A percentile compares a stretch with the other conserved stretches of the same genome.
These are phyloP conservation scores for Myiotriccus ornatus DNA, from an alignment of 2,797 vertebrate genomes.

Conservation along the genomic window DNA sequence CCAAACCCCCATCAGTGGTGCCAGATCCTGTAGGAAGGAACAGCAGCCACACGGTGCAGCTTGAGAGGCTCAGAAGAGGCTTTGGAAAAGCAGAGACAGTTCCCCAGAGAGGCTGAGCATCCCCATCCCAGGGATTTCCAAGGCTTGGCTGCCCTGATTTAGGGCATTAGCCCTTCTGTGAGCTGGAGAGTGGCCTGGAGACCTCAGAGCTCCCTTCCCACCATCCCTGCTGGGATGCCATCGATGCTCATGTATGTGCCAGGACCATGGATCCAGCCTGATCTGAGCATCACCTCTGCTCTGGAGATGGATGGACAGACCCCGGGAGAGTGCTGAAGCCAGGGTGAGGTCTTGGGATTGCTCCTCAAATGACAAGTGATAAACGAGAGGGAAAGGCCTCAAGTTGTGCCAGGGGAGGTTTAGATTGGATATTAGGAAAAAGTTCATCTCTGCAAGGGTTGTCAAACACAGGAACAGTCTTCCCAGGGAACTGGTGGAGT, in stretches of 20 bases:
- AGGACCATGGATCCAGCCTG: neutral
- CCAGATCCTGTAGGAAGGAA: neutral
- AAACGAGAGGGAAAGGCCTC: neutral
- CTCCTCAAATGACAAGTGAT: neutral
- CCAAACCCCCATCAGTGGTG: neutral
- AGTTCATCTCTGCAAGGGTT: neutral
- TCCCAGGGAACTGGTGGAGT: neutral
- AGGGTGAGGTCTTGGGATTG: neutral
- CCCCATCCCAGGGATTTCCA: neutral
- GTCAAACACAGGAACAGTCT: neutral
- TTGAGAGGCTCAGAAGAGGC: neutral
- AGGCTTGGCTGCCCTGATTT: neutral
- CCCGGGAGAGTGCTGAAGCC: neutral
- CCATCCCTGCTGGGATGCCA: neutral
- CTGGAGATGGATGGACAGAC: neutral
- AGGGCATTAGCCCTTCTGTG: neutral
- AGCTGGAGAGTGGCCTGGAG: neutral
- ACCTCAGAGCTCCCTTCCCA: neutral
- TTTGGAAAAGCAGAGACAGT: neutral
- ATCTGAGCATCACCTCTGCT: neutral
- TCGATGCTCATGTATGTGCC: neutral
- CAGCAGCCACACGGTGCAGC: neutral
- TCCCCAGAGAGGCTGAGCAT: neutral
- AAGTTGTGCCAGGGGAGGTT: neutral
- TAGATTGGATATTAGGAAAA: neutral